phyloP scores from a whole-genome alignment of 2,888 invertebrate genomes.

The Drosophila eohydei region DNA sequence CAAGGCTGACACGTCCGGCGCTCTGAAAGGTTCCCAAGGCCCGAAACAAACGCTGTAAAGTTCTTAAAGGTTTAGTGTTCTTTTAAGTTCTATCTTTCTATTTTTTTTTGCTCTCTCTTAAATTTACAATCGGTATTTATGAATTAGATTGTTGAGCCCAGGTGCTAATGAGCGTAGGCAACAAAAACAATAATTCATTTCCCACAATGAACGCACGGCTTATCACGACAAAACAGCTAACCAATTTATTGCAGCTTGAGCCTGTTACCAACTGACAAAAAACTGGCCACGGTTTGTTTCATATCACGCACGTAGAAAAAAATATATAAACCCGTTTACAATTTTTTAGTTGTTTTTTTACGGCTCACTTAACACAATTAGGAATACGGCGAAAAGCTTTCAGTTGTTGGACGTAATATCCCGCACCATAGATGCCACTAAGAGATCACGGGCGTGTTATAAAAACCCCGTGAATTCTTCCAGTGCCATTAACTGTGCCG shows the following conservation, averaged over 20 bases:
- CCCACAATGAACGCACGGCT: conserved; percentile 24
- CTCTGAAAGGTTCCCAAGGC: conserved; percentile 37
- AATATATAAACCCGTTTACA: conserved; percentile 11
- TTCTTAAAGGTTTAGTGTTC: conserved; percentile 20
- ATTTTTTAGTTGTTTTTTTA: conserved; percentile 36
- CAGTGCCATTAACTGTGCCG: conserved; percentile 88
- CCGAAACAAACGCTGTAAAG: conserved; percentile 29
- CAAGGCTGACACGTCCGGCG: conserved; percentile 78
- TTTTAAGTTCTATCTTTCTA: conserved; percentile 30
- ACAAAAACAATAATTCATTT: conserved; percentile 54
- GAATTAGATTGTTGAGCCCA: conserved; percentile 63
- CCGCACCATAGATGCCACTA: conserved; percentile 86
- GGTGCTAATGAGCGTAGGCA: conserved; percentile 46
- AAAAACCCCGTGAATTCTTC: conserved; percentile 88
- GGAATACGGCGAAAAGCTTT: conserved; percentile 17
- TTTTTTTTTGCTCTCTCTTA: conserved; percentile 19
- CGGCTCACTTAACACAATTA: conserved; percentile 62
- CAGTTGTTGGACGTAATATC: conserved; percentile 58
- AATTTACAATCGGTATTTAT: conserved; percentile 46
- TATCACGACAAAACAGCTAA: conserved; percentile 34
- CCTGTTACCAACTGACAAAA: conserved; percentile 54
- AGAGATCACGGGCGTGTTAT: conserved; percentile 85
- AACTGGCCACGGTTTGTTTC: conserved; percentile 29
- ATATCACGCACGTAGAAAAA: conserved; percentile 40
- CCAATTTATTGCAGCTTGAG: conserved; percentile 66